A percentile compares a stretch with the other conserved stretches of the same genome.
Evolutionary conservation across 2,113 vertebrate genomes (phyloP).

Genomic region (Furnarius figulus): DNA sequence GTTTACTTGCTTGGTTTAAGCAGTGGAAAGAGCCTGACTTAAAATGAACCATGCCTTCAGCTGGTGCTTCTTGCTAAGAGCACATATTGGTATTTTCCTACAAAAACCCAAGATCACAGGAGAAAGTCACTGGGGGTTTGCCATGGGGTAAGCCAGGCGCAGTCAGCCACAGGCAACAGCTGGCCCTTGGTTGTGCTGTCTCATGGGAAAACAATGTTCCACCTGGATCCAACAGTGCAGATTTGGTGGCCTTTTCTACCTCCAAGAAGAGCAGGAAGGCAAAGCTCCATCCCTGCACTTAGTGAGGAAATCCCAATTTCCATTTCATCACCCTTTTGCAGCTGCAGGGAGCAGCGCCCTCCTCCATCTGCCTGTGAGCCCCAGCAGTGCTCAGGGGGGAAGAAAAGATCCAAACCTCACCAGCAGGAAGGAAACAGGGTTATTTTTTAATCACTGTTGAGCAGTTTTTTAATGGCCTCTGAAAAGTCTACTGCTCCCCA

Average conservation of each 20-base stretch:
- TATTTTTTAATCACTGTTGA: not conserved
- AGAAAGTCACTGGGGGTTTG: not conserved
- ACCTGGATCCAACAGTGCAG: not conserved
- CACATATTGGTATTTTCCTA: too few species aligned
- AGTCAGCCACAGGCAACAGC: not conserved
- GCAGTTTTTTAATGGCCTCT: not conserved
- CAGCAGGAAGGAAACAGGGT: rapidly evolving
- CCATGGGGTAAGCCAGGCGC: not conserved
- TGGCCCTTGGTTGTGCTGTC: too few species aligned
- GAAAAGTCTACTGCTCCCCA: not conserved
- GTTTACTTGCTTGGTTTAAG: not conserved
- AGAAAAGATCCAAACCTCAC: not conserved
- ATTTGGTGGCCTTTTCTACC: not conserved
- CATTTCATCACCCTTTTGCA: not conserved
- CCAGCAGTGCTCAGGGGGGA: rapidly evolving
- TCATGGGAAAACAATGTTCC: not conserved
- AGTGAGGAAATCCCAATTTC: not conserved
- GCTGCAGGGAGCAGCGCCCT: rapidly evolving
- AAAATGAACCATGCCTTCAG: not conserved
- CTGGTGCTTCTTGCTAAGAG: not conserved
- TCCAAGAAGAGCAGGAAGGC: not conserved
- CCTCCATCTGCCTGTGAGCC: not conserved
- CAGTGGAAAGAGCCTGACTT: not conserved
- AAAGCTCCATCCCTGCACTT: rapidly evolving
- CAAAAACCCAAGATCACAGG: not conserved